Conservation (phyloP, 1,140 invertebrate genomes). For the Drosophila busckii region DNA sequence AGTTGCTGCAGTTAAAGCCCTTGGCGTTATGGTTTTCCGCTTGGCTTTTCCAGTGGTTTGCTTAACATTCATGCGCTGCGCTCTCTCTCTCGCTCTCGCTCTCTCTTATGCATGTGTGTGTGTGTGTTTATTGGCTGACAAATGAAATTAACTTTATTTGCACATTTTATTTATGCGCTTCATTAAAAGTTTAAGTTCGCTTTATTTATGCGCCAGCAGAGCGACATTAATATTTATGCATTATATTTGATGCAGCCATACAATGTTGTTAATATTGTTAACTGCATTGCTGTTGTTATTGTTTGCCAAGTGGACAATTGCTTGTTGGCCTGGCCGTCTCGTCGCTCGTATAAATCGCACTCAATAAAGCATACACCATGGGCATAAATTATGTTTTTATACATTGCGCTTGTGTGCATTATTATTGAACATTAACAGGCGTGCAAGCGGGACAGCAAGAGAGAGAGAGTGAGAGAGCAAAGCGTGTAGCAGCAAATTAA, state of each 20-base stretch:
- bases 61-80: too few species aligned
- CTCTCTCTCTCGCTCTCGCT: neutral
- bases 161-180: slow-evolving; percentile 70
- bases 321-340: slow-evolving; percentile 36
- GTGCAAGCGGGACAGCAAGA: neutral
- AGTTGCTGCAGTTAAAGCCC: too few species aligned
- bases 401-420: slow-evolving; percentile 46
- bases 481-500: slow-evolving; percentile 39
- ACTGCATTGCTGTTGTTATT: slow-evolving; percentile 28
- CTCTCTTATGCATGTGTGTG: neutral
- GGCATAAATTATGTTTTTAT: slow-evolving; percentile 73
- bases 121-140: slow-evolving; percentile 23
- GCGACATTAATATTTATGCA: slow-evolving; percentile 63
- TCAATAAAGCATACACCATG: slow-evolving; percentile 71
- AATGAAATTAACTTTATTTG: slow-evolving; percentile 70
- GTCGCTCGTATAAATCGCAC: slow-evolving; percentile 71
- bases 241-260: slow-evolving; percentile 51
- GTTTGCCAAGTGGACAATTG: slow-evolving; percentile 43
- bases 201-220: slow-evolving; percentile 54
- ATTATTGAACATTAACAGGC: slow-evolving; percentile 50
- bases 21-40: slow-evolving; percentile 6
- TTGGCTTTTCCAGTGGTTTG: neutral
- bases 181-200: slow-evolving; percentile 70
- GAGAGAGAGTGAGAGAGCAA: slow-evolving; percentile 4
- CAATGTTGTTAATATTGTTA: slow-evolving; percentile 16